Base-by-base conservation (phyloP, 2,113 vertebrate species). In the Heliornis fulica region DNA sequence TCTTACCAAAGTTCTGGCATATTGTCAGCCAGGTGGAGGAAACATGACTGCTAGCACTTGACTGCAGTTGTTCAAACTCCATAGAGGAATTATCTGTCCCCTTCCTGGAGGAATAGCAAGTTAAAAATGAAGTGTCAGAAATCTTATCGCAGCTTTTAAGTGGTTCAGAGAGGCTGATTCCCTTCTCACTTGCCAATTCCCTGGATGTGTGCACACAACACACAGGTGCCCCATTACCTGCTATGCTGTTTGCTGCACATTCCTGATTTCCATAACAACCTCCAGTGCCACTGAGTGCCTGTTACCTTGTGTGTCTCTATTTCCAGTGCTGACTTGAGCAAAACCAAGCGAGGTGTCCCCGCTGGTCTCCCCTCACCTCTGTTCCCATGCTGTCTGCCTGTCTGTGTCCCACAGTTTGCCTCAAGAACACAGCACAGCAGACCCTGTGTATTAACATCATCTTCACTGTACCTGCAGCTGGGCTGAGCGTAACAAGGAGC, bases 231-330 rank as follows among this genome's bases (percentile, higher is more conserved):
- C 20, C 19, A 6, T 82, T 63, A n/a, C 34, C 63, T 8, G 16
- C 50, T 34, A 7, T 1, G 2, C 29, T 51, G 9, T 64, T 64
- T 57, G 31, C 53, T 34, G 31, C 34, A 18, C 1, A 0, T 69
- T 76, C 48, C 18, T 0, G 3, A 8, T 56, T 81, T 56, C 60
- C 2, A 0, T n/a, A 48, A n/a, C 28, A 51, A 13, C 22, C 32
- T 75, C 18, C 36, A 1, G 1, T 64, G 56, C 36, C 43, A 2
- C 34, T 56, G 41, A 22, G 13, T 75, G 22, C 63, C 54, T 57
- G 32, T 45, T 92, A 43, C 48, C 28, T 40, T 45, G 32, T 3
- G 0, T 22, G 32, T 50, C 2, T 0, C 63, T 87, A 2, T 43
- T 56, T 57, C n/a, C 15, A 43, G 19, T 63, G 69, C 56, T 48